Percentiles rank a stretch among this genome's conserved stretches.
phyloP scores from a whole-genome alignment of 1,140 invertebrate species.

The Capitella teleta region DNA sequence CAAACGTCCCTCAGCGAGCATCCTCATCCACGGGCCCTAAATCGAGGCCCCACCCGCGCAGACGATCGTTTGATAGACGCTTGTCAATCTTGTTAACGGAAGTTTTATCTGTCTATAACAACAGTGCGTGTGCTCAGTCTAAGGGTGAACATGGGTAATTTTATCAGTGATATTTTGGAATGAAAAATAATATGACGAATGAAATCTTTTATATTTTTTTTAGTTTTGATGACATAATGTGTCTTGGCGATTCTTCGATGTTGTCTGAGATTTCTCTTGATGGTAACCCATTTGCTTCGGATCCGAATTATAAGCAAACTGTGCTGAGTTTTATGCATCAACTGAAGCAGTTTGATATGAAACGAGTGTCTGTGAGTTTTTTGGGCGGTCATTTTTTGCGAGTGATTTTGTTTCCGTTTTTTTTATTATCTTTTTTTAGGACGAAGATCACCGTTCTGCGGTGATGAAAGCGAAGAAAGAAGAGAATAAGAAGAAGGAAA shows the following conservation, averaged over 20 bases:
- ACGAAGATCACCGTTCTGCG: conserved; percentile 35
- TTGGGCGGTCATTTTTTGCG: too few relatives aligned
- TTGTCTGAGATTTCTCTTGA: conserved; percentile 73
- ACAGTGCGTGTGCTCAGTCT: too few relatives aligned
- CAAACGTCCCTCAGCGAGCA: too few relatives aligned
- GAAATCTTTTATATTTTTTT: too few relatives aligned
- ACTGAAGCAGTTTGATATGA: conserved; percentile 36
- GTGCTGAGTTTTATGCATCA: conserved; percentile 35
- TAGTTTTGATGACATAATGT: conserved; percentile 70
- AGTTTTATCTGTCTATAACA: too few relatives aligned
- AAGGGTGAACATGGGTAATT: too few relatives aligned
- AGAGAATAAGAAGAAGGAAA: conserved; percentile 36
- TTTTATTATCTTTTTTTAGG: conserved; percentile 23
- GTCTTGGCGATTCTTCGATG: conserved; percentile 57
- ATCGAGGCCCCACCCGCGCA: too few relatives aligned
- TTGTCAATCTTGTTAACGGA: too few relatives aligned
- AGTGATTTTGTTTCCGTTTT: neutral
- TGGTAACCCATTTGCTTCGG: conserved; percentile 61
- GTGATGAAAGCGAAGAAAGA: conserved; percentile 36
- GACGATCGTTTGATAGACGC: too few relatives aligned
- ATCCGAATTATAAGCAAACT: conserved; percentile 35
- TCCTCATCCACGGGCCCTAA: too few relatives aligned
- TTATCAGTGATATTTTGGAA: too few relatives aligned
- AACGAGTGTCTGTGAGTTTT: conserved; percentile 31
- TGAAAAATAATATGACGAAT: too few relatives aligned